Percentiles rank a stretch among this genome's conserved stretches.
Conservation (phyloP, 2,797 vertebrate genomes). For the Lepidocolaptes lacrymiger region DNA sequence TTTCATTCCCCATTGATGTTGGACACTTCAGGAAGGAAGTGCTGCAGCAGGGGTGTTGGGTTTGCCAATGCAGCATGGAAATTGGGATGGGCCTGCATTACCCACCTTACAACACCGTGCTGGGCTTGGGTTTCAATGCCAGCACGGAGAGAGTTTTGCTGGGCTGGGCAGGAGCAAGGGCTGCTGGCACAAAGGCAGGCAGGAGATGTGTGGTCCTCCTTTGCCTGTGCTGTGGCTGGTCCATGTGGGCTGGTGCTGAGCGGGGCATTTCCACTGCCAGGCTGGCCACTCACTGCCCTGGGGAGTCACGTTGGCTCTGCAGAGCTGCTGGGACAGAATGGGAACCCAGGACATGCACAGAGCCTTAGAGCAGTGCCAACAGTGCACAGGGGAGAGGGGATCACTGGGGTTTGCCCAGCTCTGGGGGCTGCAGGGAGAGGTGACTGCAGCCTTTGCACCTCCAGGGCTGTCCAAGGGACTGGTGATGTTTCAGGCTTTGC, state of each 20-base stretch:
- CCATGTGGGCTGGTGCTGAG: not conserved
- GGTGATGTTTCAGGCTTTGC: not conserved
- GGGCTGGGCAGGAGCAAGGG: not conserved
- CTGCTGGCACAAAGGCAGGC: not conserved
- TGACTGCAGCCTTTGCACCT: not conserved
- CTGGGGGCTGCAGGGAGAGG: accelerated
- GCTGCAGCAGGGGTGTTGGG: accelerated
- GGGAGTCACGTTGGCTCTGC: not conserved
- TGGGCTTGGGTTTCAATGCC: not conserved
- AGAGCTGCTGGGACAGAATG: not conserved
- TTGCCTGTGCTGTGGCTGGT: not conserved
- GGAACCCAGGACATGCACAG: not conserved
- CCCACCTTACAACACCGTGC: accelerated
- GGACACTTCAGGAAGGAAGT: not conserved
- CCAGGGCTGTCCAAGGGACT: not conserved
- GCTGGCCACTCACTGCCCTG: not conserved
- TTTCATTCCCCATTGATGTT: not conserved
- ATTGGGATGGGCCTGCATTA: not conserved
- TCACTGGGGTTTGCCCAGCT: not conserved
- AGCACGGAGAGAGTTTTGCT: not conserved
- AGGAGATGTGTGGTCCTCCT: not conserved
- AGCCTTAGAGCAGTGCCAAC: not conserved
- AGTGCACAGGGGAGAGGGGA: not conserved
- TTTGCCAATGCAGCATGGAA: not conserved
- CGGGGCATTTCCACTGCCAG: not conserved